These are phyloP conservation scores for Pelusios castaneus DNA, from an alignment of 2,113 vertebrate species.

Conservation along the genomic window DNA sequence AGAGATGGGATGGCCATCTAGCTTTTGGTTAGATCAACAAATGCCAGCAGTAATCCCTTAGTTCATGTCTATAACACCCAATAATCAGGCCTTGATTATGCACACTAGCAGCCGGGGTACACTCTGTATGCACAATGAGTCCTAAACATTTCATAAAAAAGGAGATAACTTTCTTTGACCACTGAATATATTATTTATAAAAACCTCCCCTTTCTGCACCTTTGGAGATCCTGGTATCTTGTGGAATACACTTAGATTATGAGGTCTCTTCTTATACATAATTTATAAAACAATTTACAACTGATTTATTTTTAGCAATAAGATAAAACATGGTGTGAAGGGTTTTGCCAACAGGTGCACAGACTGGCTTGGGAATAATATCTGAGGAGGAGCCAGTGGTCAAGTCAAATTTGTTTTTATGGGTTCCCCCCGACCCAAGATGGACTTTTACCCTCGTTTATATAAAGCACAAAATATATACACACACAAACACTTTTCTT, in stretches of 20 bases:
- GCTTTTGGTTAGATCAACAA: conserved; percentile 76
- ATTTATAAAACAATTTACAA: conserved; percentile 86
- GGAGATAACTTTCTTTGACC: conserved; percentile 81
- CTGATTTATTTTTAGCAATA: conserved; percentile 82
- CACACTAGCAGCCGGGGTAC: conserved; percentile 15
- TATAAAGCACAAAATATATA: background rate
- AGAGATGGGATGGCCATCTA: conserved; percentile 72
- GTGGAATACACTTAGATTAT: conserved; percentile 68
- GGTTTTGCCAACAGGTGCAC: conserved; percentile 65
- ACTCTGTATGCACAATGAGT: conserved; percentile 76
- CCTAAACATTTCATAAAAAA: conserved; percentile 80
- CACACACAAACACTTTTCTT: background rate
- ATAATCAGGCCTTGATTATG: conserved; percentile 43
- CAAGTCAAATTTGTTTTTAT: conserved; percentile 50
- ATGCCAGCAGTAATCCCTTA: conserved; percentile 72
- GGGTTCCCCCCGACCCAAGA: background rate
- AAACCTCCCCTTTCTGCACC: conserved; percentile 61
- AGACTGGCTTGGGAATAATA: conserved; percentile 15
- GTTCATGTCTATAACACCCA: conserved; percentile 60
- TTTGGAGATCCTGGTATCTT: conserved; percentile 46
- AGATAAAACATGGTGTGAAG: conserved; percentile 74
- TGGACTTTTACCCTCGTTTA: background rate
- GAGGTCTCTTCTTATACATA: conserved; percentile 79
- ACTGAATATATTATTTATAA: conserved; percentile 82
- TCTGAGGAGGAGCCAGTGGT: conserved; percentile 29